Conservation (phyloP, 2,113 vertebrate genomes). For the mouse (Mus musculus) region DNA sequence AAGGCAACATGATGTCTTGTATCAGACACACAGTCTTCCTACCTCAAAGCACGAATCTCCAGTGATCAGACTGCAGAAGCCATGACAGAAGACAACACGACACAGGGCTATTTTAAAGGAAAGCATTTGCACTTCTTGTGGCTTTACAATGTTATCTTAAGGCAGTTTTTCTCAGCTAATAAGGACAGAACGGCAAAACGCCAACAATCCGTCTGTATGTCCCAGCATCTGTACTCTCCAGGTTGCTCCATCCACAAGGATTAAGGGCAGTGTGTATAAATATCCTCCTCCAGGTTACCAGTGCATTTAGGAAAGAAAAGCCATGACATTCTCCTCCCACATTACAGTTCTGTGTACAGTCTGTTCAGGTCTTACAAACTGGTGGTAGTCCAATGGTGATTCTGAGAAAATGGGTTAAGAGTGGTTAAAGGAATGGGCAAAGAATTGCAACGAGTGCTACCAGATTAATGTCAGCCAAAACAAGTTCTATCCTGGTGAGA, state of each 20-base stretch:
- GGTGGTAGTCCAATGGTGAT: not conserved
- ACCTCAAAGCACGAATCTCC: not conserved
- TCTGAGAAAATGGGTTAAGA: not conserved
- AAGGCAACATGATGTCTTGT: not conserved
- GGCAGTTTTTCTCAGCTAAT: not conserved
- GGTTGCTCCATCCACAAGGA: not conserved
- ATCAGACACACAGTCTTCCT: not conserved
- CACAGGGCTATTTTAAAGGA: not conserved
- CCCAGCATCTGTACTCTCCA: not conserved
- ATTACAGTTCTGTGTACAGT: not conserved
- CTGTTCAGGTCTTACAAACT: not conserved
- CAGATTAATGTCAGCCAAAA: not conserved
- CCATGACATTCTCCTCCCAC: not conserved
- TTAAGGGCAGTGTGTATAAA: not conserved
- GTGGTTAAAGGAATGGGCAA: not conserved
- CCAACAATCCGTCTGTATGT: not conserved
- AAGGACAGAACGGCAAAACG: not conserved
- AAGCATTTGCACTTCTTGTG: not conserved
- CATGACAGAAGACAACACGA: fast-evolving
- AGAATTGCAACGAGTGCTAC: not conserved
- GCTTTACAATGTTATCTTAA: fast-evolving
- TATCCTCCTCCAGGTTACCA: not conserved
- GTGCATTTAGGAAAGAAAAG: not conserved
- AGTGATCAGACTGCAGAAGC: not conserved
- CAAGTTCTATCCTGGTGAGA: not conserved